Evolutionary conservation across 2,888 invertebrate genomes (phyloP), one percentile per base, ranked within the genome.

Genomic region (Scrobipalpa costella): DNA sequence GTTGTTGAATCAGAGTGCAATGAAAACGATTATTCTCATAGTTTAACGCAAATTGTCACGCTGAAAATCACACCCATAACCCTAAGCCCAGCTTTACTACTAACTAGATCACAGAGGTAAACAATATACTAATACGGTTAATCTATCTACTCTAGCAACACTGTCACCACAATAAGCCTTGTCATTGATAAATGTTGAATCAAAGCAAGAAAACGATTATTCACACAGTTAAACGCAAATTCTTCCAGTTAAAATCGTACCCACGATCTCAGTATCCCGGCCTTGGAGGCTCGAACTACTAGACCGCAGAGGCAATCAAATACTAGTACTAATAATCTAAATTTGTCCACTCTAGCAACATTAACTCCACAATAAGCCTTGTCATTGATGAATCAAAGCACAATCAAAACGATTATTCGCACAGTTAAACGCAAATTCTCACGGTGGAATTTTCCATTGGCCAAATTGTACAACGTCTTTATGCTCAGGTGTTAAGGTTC

Each of bases 371-470:
- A n/a, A n/a, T 33, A 27, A 27, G 0, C 0, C 21, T 33, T 34
- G 55, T 33, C 55, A 55, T 40, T 6, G 59, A 49, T 59, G 36
- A 57, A 49, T 49, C 57, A 19, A 64, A 66, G 55, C 61, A 17
- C 27, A 27, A 27, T 27, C 27, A 27, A 27, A 27, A 5, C 5
- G 27, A 27, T 59, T 19, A 19, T 55, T 15, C 27, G 55, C 55
- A 34, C 55, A 55, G 33, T 55, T 55, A 3, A 8, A 8, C 34
- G 13, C 55, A 34, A 55, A 15, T 55, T 55, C 55, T n/a, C 55
- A 55, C 55, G 55, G 55, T 34, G 34, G n/a, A 33, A 0, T 55
- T 55, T 55, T 55, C 33, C n/a, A 1, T 8, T 55, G 8, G 15
- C 1, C 8, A 55, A 34, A 55, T 8, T 15, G 6, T 1, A 1